Conservation (phyloP, 2,113 vertebrate genomes). For the Chaetodon trifascialis region DNA sequence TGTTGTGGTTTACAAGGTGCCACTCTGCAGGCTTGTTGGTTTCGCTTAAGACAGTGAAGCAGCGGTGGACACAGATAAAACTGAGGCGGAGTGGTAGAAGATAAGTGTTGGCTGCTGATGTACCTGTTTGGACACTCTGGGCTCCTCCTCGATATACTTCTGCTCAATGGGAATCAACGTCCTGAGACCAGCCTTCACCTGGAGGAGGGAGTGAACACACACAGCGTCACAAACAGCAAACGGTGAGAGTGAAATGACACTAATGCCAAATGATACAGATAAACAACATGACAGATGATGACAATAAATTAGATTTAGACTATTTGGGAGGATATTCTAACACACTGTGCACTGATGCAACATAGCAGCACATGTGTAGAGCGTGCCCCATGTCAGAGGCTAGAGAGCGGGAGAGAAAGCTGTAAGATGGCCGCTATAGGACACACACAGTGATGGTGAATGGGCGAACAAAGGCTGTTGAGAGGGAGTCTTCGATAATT, state of each 20-base stretch:
- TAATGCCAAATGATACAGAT: not conserved
- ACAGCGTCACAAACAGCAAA: constrained; percentile 35
- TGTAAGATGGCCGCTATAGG: constrained; percentile 83
- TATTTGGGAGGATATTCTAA: constrained; percentile 14
- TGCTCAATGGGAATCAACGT: constrained; percentile 96
- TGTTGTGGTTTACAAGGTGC: constrained; percentile 74
- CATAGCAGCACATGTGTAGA: constrained; percentile 54
- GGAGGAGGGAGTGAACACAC: constrained; percentile 74
- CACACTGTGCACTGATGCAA: not conserved
- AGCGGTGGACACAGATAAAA: constrained; percentile 55
- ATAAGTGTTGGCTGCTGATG: constrained; percentile 39
- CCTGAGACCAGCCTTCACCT: constrained; percentile 98
- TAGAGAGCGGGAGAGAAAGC: constrained; percentile 54
- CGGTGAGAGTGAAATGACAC: constrained; percentile 42
- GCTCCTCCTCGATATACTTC: constrained; percentile 99
- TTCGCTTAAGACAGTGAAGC: constrained; percentile 51
- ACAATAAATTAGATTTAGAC: not conserved
- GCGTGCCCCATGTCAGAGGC: constrained; percentile 66
- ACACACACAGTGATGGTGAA: constrained; percentile 77
- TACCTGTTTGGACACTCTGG: constrained; percentile 99
- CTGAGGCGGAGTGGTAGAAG: constrained; percentile 19
- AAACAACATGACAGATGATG: not conserved
- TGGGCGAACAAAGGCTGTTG: constrained; percentile 80
- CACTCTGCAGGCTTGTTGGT: constrained; percentile 69
- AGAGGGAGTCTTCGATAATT: constrained; percentile 84